Percentiles rank a stretch among this genome's conserved stretches.
These are phyloP conservation scores for Drosophila siamana DNA, from an alignment of 2,888 invertebrate genomes.

Conservation along the genomic window DNA sequence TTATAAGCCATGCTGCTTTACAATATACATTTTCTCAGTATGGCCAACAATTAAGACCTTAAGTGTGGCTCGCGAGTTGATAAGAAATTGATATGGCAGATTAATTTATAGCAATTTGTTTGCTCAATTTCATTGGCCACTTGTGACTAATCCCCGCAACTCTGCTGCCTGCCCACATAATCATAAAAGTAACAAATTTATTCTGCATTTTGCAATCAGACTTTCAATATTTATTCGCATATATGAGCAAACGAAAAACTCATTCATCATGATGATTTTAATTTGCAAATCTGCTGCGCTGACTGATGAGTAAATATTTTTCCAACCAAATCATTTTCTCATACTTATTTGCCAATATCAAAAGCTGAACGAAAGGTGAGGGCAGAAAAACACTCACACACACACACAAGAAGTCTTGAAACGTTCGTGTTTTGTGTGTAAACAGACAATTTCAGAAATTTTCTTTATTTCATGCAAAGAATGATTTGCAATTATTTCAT, in stretches of 20 bases:
- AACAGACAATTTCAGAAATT: background rate
- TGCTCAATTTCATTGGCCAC: background rate
- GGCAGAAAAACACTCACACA: slow-evolving; percentile 4
- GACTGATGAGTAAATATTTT: slow-evolving; percentile 37
- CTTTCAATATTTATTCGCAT: background rate
- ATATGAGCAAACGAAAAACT: background rate
- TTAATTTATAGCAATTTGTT: background rate
- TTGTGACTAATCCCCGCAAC: background rate
- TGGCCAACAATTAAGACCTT: background rate
- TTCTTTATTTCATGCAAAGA: too few relatives aligned
- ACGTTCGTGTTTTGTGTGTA: background rate
- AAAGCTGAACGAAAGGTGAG: background rate
- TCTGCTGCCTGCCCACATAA: background rate
- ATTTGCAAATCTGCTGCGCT: slow-evolving; percentile 24
- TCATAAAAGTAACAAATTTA: background rate
- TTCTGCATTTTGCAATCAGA: slow-evolving; percentile 1
- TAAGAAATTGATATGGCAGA: slow-evolving; percentile 2
- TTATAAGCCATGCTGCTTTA: background rate
- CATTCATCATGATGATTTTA: slow-evolving; percentile 5
- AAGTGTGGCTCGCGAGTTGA: background rate
- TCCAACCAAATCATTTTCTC: slow-evolving; percentile 34
- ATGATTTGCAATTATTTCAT: background rate
- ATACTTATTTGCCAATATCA: slow-evolving; percentile 16
- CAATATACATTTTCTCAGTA: background rate
- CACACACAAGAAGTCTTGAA: background rate